These are phyloP conservation scores for Notocelia uddmanniana DNA, from an alignment of 2,888 invertebrate species.

Conservation along the genomic window DNA sequence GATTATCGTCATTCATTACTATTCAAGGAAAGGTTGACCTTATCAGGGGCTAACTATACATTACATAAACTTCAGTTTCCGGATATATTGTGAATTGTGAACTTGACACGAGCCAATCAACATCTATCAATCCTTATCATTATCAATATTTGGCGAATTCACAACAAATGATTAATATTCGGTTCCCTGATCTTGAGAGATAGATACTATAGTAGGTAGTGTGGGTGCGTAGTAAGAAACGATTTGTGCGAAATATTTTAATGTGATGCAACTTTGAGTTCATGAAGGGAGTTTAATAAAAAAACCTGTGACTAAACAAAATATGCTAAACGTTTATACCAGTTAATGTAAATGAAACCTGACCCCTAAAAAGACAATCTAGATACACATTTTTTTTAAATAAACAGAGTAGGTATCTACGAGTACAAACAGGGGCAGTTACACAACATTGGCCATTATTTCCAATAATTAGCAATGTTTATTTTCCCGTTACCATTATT, in stretches of 20 bases:
- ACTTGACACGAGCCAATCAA: slow-evolving; percentile 12
- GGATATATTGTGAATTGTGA: not conserved
- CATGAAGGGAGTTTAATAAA: too few species aligned
- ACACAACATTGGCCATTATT: not conserved
- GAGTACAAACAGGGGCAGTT: too few species aligned
- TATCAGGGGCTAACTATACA: not conserved
- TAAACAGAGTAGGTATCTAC: too few species aligned
- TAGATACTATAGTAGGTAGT: too few species aligned
- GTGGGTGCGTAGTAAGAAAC: too few species aligned
- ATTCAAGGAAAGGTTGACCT: slow-evolving; percentile 16
- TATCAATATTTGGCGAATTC: slow-evolving; percentile 2
- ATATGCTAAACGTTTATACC: too few species aligned
- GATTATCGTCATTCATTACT: slow-evolving; percentile 16
- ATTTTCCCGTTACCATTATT: not conserved
- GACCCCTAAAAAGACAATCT: too few species aligned
- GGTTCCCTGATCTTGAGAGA: not conserved
- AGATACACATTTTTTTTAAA: too few species aligned
- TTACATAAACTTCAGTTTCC: not conserved
- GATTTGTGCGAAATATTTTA: too few species aligned
- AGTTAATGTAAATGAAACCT: too few species aligned
- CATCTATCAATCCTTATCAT: slow-evolving; percentile 16
- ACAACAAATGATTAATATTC: slow-evolving; percentile 22
- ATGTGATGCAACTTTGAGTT: too few species aligned
- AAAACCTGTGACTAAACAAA: too few species aligned
- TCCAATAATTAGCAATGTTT: not conserved